Evolutionary conservation across 2,888 invertebrate species (phyloP), one percentile per base, ranked within the genome.

Genomic region (Synanthedon myopaeformis): DNA sequence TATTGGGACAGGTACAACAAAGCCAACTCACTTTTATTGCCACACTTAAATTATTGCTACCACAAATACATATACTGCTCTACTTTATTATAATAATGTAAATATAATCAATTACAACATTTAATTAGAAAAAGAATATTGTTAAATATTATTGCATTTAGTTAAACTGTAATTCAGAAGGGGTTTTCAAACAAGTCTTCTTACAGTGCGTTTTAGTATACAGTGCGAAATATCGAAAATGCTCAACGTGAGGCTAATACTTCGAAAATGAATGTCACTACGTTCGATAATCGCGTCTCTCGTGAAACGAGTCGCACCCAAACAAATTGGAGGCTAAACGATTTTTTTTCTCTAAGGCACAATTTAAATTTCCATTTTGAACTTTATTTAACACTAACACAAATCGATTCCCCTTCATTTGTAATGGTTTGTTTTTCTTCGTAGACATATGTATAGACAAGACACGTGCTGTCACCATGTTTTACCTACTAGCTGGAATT

Each of bases 11-110:
- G 67, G 65, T 67, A 67, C 60, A 67, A 60, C 71, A 69, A 86
- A 85, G 83, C 84, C 78, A 82, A 79, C 78, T 75, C 78, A 79
- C 82, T 81, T 82, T 87, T 86, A 86, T 86, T 87, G 85, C 86
- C 83, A 85, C 78, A 78, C 83, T 81, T 83, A 82, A 72, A 56
- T 84, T 87, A 87, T 87, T 87, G 86, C 86, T 87, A 87, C 84
- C 74, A 84, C 82, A 85, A 78, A 76, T 72, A 78, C 67, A 76
- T 72, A 78, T 66, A 83, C 73, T 64, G 73, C 60, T 74, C 82
- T 83, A 83, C 78, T 70, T 69, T 69, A 73, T 35, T 76, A 75
- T 73, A 35, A 72, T 74, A 73, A 58, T 78, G 76, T 81, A 80
- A 79, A 82, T 81, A 83, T 82, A 74, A 73, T 81, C 76, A 79